These are phyloP conservation scores for Ovis canadensis DNA, from an alignment of 2,113 vertebrate genomes.

Conservation along the genomic window DNA sequence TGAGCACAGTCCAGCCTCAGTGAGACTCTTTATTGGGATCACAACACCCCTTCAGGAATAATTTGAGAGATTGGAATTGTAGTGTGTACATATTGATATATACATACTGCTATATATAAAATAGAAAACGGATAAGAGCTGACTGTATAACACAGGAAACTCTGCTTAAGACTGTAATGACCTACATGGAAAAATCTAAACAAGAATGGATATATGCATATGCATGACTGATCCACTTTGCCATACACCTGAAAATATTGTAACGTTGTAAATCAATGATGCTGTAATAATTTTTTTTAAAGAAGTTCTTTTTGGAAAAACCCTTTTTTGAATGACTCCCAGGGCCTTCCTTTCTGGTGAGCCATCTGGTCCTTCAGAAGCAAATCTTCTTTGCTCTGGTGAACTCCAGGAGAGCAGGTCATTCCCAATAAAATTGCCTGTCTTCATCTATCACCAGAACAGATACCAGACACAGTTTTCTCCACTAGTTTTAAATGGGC, in stretches of 20 bases:
- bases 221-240: background rate
- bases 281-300: background rate
- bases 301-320: background rate
- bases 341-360: background rate
- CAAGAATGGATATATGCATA: background rate
- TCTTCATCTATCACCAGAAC: background rate
- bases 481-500: background rate
- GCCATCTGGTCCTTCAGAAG: background rate
- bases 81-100: background rate
- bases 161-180: background rate
- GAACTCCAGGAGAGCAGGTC: background rate
- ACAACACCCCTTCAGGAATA: background rate
- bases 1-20: background rate
- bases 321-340: background rate
- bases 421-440: background rate
- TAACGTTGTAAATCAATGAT: background rate
- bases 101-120: background rate
- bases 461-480: background rate
- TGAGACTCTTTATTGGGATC: background rate
- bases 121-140: background rate
- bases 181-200: background rate
- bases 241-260: background rate
- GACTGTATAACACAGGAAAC: background rate
- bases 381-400: background rate
- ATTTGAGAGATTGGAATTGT: background rate